Evolutionary conservation across 2,888 invertebrate species (phyloP), one percentile per base, ranked within the genome.

Genomic region (Actias luna): DNA sequence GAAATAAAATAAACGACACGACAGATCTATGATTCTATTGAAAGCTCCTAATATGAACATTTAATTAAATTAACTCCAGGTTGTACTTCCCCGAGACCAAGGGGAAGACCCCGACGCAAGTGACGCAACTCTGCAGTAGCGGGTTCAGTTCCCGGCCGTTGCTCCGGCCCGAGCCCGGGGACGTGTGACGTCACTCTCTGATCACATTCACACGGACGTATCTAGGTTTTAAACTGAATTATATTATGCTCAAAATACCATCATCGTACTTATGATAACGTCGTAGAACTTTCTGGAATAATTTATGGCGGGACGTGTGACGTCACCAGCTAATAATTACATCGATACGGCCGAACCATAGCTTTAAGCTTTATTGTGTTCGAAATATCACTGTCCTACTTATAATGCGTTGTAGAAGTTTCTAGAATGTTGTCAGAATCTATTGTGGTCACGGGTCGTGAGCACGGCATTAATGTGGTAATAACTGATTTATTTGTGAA

Each of bases 21-120:
- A n/a, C n/a, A n/a, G n/a, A n/a, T n/a, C n/a, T n/a, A n/a, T n/a
- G n/a, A n/a, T n/a, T n/a, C n/a, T n/a, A n/a, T n/a, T n/a, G n/a
- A n/a, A n/a, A n/a, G n/a, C n/a, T n/a, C n/a, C n/a, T n/a, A n/a
- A n/a, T n/a, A n/a, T n/a, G n/a, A n/a, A n/a, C n/a, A n/a, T n/a
- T n/a, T 65, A 39, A 25, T 39, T 36, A 39, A 42, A 39, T 39
- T 63, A 31, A 39, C 14, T 33, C 67, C 78, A 96, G 96, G 76
- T 81, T 93, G 57, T 96, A 96, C 82, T 92, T 97, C 75, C 96
- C 96, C 5, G 97, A 97, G 85, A 96, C 97, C 0, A 93, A 94
- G 67, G 95, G 95, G n/a, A 94, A 91, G 69, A 94, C 95, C 68
- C 94, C 96, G 0, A 84, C 92, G 0, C 95, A 96, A 69, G 92